Conservation (phyloP, 2,888 invertebrate genomes). For the Vannuccia rotundouncinata region DNA sequence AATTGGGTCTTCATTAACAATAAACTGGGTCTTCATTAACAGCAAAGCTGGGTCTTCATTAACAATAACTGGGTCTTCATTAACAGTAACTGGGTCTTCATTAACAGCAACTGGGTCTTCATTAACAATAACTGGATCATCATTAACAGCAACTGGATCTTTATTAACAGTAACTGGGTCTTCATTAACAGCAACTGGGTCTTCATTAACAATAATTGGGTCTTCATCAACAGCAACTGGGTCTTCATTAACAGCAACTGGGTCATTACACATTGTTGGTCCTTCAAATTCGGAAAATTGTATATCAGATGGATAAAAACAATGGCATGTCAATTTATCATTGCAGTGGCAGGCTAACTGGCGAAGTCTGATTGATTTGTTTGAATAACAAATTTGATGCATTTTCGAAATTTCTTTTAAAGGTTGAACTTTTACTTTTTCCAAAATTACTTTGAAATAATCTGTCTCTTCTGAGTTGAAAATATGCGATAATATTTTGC, state of each 20-base stretch:
- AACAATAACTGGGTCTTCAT: neutral
- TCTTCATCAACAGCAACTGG: neutral
- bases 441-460: conserved; percentile 23
- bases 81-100: neutral
- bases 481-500: conserved; percentile 11
- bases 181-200: neutral
- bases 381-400: conserved; percentile 10
- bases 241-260: neutral
- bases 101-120: neutral
- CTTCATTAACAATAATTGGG: neutral
- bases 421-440: conserved; percentile 9
- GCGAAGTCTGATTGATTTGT: conserved; percentile 19
- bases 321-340: conserved; percentile 14
- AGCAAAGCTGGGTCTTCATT: neutral
- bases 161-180: neutral
- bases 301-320: conserved; percentile 22
- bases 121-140: neutral
- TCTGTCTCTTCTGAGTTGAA: neutral
- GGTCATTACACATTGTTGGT: conserved; percentile 6
- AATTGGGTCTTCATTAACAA: neutral
- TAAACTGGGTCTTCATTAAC: neutral
- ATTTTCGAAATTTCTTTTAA: conserved; percentile 12
- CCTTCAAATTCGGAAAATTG: conserved; percentile 1
- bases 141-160: neutral
- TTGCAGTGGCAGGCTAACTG: conserved; percentile 24